Evolutionary conservation across 2,797 vertebrate genomes (phyloP), one percentile per base, ranked within the genome.

Genomic region (Nannoperca australis): DNA sequence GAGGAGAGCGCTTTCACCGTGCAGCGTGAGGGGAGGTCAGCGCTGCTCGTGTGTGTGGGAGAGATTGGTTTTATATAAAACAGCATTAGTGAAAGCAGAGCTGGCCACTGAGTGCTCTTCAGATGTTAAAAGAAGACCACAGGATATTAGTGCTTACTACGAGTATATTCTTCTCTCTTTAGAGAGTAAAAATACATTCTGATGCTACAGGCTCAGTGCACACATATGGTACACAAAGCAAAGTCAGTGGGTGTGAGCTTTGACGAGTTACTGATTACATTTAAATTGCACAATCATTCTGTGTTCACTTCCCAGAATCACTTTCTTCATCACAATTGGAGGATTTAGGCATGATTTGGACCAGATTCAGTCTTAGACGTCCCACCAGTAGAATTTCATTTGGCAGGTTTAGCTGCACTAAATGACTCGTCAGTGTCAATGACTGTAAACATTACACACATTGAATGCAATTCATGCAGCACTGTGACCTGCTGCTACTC

Each of bases 31-130:
- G 79, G 70, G 76, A 88, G 89, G 88, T 91, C 87, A 91, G 78
- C 63, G 61, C 83, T 79, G 85, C 79, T 74, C 51, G 34, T 59
- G 70, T 88, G 87, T 88, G 91, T 91, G 88, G 92, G 93, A 87
- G 75, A 91, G 81, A 90, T 89, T 85, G 73, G 80, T 91, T 93
- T 91, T 90, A 93, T 90, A 92, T 89, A 89, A 92, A 91, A 88
- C 88, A 85, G 88, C 83, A 86, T 88, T 87, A 93, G 91, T 93
- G 86, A 93, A 94, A 93, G 91, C 91, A 90, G 78, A 78, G 83
- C 81, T 80, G 65, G 85, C 76, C 70, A 85, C 85, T 82, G 89
- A 95, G 95, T 91, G 93, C 92, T 85, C 95, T 95, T 92, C 89
- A 95, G 80, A 88, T 89, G 86, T 90, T 92, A 89, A 85, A 84